A percentile compares a stretch with the other conserved stretches of the same genome.
These are phyloP conservation scores for Tupiocoris notatus DNA, from an alignment of 2,888 invertebrate genomes.

Conservation along the genomic window DNA sequence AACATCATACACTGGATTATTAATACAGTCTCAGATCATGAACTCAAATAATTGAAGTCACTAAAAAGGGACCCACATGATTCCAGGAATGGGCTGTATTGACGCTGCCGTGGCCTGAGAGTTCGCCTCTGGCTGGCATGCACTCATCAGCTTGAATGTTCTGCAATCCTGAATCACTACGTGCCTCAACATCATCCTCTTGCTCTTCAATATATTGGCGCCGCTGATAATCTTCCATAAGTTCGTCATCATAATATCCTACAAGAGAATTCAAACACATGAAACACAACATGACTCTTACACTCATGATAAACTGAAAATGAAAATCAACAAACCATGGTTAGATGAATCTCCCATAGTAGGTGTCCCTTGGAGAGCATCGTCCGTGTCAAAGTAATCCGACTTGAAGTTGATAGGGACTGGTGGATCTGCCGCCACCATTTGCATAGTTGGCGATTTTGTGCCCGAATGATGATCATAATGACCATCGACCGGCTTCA, in stretches of 20 bases:
- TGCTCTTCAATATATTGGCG: conserved; percentile 28
- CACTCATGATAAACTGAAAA: no score
- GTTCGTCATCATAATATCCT: background rate
- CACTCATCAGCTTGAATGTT: conserved; percentile 82
- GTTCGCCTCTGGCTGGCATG: conserved; percentile 83
- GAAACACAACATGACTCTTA: no score
- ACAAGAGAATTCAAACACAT: background rate
- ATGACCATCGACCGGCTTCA: background rate
- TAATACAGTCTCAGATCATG: no score
- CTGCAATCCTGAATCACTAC: conserved; percentile 53
- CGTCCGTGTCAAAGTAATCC: background rate
- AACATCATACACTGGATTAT: background rate
- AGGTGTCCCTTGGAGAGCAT: background rate
- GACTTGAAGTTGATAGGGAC: background rate
- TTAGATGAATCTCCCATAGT: background rate
- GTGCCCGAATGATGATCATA: background rate
- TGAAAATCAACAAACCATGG: background rate
- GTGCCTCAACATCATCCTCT: conserved; percentile 48
- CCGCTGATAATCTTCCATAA: conserved; percentile 15
- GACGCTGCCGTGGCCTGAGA: conserved; percentile 83
- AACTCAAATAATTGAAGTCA: no score
- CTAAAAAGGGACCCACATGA: conserved; percentile 17
- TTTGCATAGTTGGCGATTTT: background rate
- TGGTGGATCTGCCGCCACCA: background rate
- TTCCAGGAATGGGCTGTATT: conserved; percentile 65